Percentiles rank a stretch among this genome's conserved stretches.
Evolutionary conservation across 2,888 invertebrate genomes (phyloP).

Genomic region (Stratiomys singularior): DNA sequence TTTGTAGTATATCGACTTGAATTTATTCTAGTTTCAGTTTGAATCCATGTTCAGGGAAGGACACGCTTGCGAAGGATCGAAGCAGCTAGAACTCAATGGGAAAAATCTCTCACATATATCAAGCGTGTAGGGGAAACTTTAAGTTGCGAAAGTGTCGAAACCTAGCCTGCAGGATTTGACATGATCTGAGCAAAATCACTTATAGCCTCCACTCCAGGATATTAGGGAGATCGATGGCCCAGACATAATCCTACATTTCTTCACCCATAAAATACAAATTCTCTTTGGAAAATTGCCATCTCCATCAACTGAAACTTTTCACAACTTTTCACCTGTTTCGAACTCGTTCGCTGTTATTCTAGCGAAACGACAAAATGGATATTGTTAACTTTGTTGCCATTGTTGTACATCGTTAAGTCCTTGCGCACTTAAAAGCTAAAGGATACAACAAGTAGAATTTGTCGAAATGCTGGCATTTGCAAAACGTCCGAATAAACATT

Average conservation of each 20-base stretch:
- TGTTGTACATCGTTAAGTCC: conserved; percentile 33
- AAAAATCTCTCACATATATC: too few species aligned
- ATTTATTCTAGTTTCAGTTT: neutral
- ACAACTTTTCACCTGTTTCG: conserved; percentile 42
- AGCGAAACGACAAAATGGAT: conserved; percentile 35
- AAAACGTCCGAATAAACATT: neutral
- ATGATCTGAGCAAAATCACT: too few species aligned
- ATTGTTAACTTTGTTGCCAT: conserved; percentile 45
- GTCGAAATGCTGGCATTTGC: neutral
- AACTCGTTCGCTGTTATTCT: conserved; percentile 18
- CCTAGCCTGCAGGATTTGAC: too few species aligned
- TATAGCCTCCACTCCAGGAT: too few species aligned
- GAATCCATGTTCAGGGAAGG: neutral
- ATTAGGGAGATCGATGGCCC: too few species aligned
- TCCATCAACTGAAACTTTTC: conserved; percentile 37
- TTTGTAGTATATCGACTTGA: neutral
- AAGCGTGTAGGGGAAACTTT: too few species aligned
- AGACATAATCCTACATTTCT: neutral
- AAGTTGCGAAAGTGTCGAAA: too few species aligned
- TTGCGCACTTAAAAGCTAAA: neutral
- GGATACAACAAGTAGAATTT: conserved; percentile 1
- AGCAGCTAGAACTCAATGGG: too few species aligned
- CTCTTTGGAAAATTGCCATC: conserved; percentile 33
- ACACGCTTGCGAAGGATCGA: too few species aligned
- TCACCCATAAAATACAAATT: neutral